Evolutionary conservation across 2,797 vertebrate species (phyloP).

Genomic region (Todus mexicanus): DNA sequence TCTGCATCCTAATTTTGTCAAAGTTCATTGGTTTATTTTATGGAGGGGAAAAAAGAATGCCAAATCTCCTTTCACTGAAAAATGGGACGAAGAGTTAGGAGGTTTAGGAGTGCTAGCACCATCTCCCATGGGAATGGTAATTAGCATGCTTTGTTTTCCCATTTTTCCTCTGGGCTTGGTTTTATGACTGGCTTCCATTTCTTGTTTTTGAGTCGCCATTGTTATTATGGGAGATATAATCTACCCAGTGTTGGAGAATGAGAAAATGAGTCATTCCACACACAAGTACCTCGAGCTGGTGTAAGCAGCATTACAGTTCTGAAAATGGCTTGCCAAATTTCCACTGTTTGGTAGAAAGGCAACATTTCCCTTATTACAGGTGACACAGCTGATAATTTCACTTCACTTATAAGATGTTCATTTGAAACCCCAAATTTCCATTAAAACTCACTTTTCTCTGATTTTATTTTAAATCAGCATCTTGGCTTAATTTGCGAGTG

Average conservation of each 20-base stretch:
- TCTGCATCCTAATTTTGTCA: background rate
- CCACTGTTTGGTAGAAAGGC: background rate
- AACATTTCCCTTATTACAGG: background rate
- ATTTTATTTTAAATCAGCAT: background rate
- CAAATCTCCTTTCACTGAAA: background rate
- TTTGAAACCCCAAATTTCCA: background rate
- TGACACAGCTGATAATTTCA: background rate
- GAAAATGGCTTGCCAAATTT: background rate
- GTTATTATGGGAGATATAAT: background rate
- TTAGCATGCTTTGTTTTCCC: background rate
- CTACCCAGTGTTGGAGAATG: background rate
- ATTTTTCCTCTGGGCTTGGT: background rate
- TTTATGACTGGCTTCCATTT: background rate
- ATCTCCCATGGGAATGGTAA: background rate
- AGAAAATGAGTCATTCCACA: background rate
- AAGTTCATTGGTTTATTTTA: background rate
- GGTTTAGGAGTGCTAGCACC: background rate
- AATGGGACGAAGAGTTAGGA: background rate
- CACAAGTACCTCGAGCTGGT: background rate
- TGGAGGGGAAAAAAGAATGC: background rate
- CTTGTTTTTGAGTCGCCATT: background rate
- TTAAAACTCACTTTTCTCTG: background rate
- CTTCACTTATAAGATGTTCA: background rate
- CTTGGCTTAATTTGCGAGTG: background rate
- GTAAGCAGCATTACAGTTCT: background rate